Evolutionary conservation across 2,113 vertebrate species (phyloP), one percentile per base, ranked within the genome.

Genomic region (Melanotaenia duboulayi): DNA sequence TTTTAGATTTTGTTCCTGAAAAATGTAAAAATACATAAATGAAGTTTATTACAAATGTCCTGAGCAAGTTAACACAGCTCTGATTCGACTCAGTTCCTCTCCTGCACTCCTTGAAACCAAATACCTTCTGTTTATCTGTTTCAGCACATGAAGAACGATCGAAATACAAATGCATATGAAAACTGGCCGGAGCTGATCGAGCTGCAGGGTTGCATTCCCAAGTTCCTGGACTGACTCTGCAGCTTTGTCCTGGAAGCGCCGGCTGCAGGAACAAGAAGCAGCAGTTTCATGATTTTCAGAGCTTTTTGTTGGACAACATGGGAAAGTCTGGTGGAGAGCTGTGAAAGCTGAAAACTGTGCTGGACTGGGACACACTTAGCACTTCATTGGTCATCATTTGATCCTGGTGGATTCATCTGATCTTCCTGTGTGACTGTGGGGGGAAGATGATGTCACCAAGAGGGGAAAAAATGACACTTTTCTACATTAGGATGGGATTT

Each of bases 121-220:
- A 19, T 50, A 4, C 22, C 2, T 7, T 61, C n/a, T 73, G 24
- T 85, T 11, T 74, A 7, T 81, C 32, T 72, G 39, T 92, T 88
- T 11, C 70, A 99, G 97, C 85, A 94, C 70, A 83, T 95, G 59
- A 97, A 96, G 90, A 98, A 95, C 65, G 93, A 97, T 50, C 81
- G 83, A 20, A 70, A 89, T 11, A 94, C 84, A 13, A 98, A 99
- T 82, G 96, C 95, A 75, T 99, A 99, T 0, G 94, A 95, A 6
- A 87, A 87, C 44, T 99, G 97, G 97, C 97, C 97, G 0, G 97
- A 99, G 88, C 92, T 98, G 63, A 88, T 97, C 1, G 93, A 96
- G 16, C 85, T 98, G 88, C 90, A 95, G 67, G 97, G 96, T 2
- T 99, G 97, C 73, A 91, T 98, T 82, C 95, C 96, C n/a, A 95